Conservation (phyloP, 2,113 vertebrate genomes). For the Cranoglanis bouderius region DNA sequence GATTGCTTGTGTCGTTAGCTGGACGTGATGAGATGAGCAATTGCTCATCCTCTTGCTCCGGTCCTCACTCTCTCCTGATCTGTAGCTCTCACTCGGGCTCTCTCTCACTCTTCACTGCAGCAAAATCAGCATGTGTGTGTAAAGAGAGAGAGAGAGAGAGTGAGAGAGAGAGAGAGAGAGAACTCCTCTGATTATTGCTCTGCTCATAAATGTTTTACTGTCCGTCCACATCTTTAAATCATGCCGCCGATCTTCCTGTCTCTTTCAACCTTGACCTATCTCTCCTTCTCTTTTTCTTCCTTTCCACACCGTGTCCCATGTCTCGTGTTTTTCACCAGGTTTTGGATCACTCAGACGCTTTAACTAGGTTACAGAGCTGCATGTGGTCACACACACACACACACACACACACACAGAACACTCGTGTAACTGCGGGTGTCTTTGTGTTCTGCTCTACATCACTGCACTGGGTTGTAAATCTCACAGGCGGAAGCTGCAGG, state of each 20-base stretch:
- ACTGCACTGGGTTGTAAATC: conserved; percentile 33
- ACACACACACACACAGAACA: conserved; percentile 41
- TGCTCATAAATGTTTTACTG: conserved; percentile 64
- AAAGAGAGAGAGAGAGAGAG: neutral
- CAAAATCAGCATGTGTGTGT: conserved; percentile 61
- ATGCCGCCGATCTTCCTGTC: conserved; percentile 47
- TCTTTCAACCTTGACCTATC: conserved; percentile 5
- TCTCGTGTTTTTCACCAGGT: conserved; percentile 45
- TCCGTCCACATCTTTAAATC: conserved; percentile 62
- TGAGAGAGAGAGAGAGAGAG: neutral
- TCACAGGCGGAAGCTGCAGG: conserved; percentile 11
- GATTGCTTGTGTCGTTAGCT: conserved; percentile 57
- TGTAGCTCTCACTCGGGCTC: conserved; percentile 13
- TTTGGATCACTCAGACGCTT: conserved; percentile 5
- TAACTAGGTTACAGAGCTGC: conserved; percentile 35
- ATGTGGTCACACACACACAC: conserved; percentile 31
- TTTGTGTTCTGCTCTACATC: conserved; percentile 19
- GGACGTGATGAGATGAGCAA: conserved; percentile 58
- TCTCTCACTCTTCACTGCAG: conserved; percentile 66
- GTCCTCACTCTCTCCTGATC: conserved; percentile 44
- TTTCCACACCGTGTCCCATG: conserved; percentile 46
- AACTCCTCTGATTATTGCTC: conserved; percentile 59
- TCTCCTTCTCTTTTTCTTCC: conserved; percentile 50
- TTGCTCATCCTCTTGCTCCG: conserved; percentile 26
- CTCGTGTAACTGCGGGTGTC: neutral